A percentile compares a stretch with the other conserved stretches of the same genome.
Evolutionary conservation across 1,140 invertebrate genomes (phyloP).

Genomic region (Drosophila parvula): DNA sequence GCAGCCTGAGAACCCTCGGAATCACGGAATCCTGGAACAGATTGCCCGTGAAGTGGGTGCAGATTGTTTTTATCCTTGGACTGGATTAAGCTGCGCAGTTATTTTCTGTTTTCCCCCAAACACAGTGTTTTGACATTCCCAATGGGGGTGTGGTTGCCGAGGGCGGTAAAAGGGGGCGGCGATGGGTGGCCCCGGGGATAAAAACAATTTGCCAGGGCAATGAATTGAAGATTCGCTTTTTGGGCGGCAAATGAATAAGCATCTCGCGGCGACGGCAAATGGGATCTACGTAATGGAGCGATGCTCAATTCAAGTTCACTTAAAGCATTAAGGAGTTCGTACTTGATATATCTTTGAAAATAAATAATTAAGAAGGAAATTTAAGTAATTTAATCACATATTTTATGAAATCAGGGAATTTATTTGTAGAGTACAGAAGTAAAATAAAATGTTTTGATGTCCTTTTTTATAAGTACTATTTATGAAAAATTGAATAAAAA

Average conservation of each 20-base stretch:
- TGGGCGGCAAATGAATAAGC: constrained; percentile 38
- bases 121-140: constrained; percentile 62
- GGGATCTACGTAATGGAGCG: neutral
- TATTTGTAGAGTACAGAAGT: no score
- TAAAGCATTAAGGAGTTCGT: constrained; percentile 12
- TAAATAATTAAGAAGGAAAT: no score
- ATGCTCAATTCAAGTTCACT: constrained; percentile 20
- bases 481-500: no score
- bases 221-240: constrained; percentile 65
- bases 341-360: neutral
- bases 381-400: neutral
- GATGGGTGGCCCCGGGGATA: constrained; percentile 20
- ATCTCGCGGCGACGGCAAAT: neutral
- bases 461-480: no score
- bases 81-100: constrained; percentile 75
- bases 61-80: constrained; percentile 60
- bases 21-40: constrained; percentile 37
- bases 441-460: no score
- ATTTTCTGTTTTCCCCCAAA: constrained; percentile 30
- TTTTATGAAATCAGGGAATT: no score
- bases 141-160: constrained; percentile 38
- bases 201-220: constrained; percentile 64
- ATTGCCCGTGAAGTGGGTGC: constrained; percentile 74
- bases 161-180: constrained; percentile 7
- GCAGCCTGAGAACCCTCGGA: constrained; percentile 18